phyloP scores from a whole-genome alignment of 2,888 invertebrate species.

The Lycocerus yunnanus region DNA sequence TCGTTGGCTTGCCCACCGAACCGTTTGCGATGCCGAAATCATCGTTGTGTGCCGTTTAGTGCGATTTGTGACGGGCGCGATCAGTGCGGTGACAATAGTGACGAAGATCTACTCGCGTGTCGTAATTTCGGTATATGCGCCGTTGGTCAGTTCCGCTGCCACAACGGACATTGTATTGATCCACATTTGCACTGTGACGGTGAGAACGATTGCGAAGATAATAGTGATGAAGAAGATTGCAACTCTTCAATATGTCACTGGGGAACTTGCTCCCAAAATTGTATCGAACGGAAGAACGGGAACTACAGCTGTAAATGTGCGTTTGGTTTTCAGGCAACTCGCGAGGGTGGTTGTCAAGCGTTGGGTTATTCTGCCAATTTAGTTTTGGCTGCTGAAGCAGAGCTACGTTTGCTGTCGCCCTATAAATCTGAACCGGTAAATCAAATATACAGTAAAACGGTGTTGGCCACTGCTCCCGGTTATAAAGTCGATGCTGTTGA shows the following conservation, averaged over 20 bases:
- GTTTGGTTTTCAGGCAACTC: constrained; percentile 62
- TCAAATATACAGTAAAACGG: constrained; percentile 43
- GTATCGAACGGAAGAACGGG: constrained; percentile 65
- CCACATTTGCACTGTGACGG: constrained; percentile 63
- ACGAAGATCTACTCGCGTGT: constrained; percentile 61
- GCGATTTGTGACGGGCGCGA: constrained; percentile 68
- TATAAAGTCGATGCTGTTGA: constrained; percentile 63
- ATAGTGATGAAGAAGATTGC: constrained; percentile 52
- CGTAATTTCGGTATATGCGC: constrained; percentile 47
- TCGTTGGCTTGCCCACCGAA: constrained; percentile 57
- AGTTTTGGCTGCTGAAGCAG: constrained; percentile 67
- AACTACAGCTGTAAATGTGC: constrained; percentile 66
- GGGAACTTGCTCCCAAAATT: constrained; percentile 79
- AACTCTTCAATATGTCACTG: constrained; percentile 62
- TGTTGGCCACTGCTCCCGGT: constrained; percentile 42
- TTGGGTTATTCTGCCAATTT: constrained; percentile 62
- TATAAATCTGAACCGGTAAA: constrained; percentile 60
- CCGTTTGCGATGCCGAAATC: constrained; percentile 52
- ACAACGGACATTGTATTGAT: constrained; percentile 62
- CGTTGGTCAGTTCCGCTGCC: constrained; percentile 63
- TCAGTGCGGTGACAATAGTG: constrained; percentile 77
- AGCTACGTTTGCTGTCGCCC: constrained; percentile 65
- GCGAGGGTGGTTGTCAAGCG: constrained; percentile 63
- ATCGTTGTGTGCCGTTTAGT: constrained; percentile 50
- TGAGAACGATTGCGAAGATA: constrained; percentile 61